Evolutionary conservation across 2,113 vertebrate species (phyloP).

Genomic region (Petromus typicus): DNA sequence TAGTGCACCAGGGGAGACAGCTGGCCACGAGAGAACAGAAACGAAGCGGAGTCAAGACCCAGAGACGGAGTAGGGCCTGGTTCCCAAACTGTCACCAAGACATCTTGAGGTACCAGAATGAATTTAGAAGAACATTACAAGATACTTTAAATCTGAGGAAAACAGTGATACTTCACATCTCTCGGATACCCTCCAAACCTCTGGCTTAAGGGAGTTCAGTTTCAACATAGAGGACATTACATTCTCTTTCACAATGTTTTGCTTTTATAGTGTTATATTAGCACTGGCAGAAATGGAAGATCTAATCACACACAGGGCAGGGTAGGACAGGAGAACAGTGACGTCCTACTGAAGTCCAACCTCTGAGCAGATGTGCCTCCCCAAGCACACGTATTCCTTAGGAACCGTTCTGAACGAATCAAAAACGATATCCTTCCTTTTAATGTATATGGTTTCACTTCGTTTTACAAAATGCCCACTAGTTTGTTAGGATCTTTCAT

Average conservation of each 20-base stretch:
- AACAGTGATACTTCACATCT: neutral
- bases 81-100: neutral
- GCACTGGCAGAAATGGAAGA: neutral
- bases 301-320: neutral
- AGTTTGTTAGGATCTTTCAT: neutral
- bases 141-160: neutral
- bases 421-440: neutral
- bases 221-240: slow-evolving; percentile 58
- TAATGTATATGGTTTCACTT: neutral
- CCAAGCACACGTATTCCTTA: neutral
- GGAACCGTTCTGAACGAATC: neutral
- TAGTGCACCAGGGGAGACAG: neutral
- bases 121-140: neutral
- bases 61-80: neutral
- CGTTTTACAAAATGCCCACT: neutral
- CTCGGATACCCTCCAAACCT: neutral
- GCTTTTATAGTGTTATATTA: neutral
- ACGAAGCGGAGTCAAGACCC: neutral
- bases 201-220: neutral
- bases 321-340: neutral
- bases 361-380: neutral
- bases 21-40: neutral
- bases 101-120: neutral
- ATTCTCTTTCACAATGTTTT: neutral
- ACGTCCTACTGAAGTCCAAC: neutral